Percentiles rank a stretch among this genome's conserved stretches.
Conservation (phyloP, 2,888 invertebrate genomes). For the Pandemis cinnamomeana region DNA sequence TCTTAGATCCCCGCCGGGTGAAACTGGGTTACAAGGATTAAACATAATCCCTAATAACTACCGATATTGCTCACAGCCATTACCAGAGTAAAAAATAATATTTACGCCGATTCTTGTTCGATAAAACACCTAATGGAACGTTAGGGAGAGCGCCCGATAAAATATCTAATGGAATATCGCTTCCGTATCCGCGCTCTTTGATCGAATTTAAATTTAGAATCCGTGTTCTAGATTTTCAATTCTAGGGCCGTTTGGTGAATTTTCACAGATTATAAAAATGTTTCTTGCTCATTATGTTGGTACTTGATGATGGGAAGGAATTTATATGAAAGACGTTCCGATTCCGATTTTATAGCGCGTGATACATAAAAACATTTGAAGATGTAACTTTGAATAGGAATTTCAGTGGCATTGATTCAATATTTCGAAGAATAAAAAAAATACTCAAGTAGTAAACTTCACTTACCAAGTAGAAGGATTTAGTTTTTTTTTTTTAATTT, state of each 20-base stretch:
- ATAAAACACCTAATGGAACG: constrained; percentile 57
- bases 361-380: too few species aligned
- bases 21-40: constrained; percentile 26
- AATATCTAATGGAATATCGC: constrained; percentile 59
- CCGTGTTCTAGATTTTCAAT: constrained; percentile 53
- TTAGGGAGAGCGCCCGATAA: constrained; percentile 64
- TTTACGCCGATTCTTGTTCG: constrained; percentile 46
- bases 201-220: constrained; percentile 56
- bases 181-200: constrained; percentile 70
- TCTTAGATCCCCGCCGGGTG: neutral
- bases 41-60: constrained; percentile 22
- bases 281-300: constrained; percentile 1
- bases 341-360: neutral
- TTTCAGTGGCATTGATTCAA: too few species aligned
- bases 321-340: neutral
- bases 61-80: constrained; percentile 24
- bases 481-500: too few species aligned
- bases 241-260: constrained; percentile 41
- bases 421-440: too few species aligned
- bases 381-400: too few species aligned
- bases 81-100: constrained; percentile 46
- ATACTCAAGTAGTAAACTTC: too few species aligned
- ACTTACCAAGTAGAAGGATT: too few species aligned
- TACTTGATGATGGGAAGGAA: neutral
- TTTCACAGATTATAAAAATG: constrained; percentile 20